Evolutionary conservation across 2,797 vertebrate species (phyloP).

Genomic region (Oreonectes daqikongensis): DNA sequence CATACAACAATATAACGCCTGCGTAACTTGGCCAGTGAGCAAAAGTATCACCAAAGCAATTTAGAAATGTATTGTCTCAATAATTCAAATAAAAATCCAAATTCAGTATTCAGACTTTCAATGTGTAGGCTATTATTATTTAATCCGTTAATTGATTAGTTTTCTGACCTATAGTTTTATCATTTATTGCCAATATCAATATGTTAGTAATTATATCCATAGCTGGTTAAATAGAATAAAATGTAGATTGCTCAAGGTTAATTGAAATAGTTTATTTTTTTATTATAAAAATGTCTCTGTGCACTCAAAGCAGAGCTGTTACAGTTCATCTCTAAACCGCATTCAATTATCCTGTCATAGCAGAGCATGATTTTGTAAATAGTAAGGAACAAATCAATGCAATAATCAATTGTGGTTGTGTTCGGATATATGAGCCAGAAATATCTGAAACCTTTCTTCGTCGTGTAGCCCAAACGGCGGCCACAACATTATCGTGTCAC

Average conservation of each 20-base stretch:
- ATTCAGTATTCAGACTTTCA: neutral
- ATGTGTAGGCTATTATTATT: neutral
- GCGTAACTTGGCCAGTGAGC: no score
- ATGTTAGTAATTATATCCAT: neutral
- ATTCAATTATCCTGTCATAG: conserved; percentile 49
- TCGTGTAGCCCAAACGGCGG: neutral
- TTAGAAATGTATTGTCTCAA: no score
- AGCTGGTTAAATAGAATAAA: neutral
- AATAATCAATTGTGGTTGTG: conserved; percentile 45
- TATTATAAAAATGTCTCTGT: neutral
- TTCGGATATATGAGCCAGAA: conserved; percentile 40
- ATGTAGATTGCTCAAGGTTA: neutral
- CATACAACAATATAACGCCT: no score
- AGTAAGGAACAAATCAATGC: conserved; percentile 51
- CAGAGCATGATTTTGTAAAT: conserved; percentile 48
- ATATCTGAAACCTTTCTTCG: conserved; percentile 23
- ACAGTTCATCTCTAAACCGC: conserved; percentile 38
- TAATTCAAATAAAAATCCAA: no score
- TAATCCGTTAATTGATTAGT: neutral
- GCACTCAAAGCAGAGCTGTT: conserved; percentile 9
- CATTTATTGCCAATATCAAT: neutral
- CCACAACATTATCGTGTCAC: conserved; percentile 16
- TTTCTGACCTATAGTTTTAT: no score
- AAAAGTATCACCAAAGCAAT: no score
- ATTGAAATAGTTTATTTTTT: neutral